Conservation (phyloP, 2,113 vertebrate genomes). For the Hoplias malabaricus region DNA sequence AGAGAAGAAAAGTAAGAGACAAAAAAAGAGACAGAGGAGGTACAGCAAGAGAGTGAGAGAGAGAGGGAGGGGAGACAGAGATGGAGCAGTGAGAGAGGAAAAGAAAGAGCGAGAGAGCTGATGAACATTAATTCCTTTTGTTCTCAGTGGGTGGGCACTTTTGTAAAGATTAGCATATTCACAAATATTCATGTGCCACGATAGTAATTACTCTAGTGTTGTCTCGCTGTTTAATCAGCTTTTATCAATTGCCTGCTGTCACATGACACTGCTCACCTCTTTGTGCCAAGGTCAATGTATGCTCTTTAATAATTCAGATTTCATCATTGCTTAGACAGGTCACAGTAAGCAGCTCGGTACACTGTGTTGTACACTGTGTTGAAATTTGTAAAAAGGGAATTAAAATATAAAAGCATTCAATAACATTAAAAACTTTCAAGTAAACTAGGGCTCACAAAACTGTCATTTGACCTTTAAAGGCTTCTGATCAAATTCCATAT, state of each 20-base stretch:
- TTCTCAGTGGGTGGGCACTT: constrained; percentile 11
- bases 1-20: not conserved
- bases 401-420: not conserved
- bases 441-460: not conserved
- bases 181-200: constrained; percentile 11
- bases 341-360: not conserved
- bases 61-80: not conserved
- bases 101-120: not conserved
- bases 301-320: not conserved
- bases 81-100: too few relatives aligned
- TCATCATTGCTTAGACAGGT: not conserved
- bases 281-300: constrained; percentile 10
- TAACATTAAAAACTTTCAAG: not conserved
- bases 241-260: constrained; percentile 1
- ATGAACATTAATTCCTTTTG: constrained; percentile 10
- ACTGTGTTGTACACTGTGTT: not conserved
- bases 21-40: not conserved
- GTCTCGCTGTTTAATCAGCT: not conserved
- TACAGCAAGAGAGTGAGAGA: not conserved
- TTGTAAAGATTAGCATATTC: not conserved
- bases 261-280: constrained; percentile 14
- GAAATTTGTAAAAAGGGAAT: not conserved
- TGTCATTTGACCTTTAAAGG: not conserved
- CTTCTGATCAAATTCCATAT: not conserved
- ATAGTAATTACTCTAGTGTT: not conserved